Evolutionary conservation across 2,797 vertebrate genomes (phyloP), one percentile per base, ranked within the genome.

Genomic region (Poeciliopsis turneri): DNA sequence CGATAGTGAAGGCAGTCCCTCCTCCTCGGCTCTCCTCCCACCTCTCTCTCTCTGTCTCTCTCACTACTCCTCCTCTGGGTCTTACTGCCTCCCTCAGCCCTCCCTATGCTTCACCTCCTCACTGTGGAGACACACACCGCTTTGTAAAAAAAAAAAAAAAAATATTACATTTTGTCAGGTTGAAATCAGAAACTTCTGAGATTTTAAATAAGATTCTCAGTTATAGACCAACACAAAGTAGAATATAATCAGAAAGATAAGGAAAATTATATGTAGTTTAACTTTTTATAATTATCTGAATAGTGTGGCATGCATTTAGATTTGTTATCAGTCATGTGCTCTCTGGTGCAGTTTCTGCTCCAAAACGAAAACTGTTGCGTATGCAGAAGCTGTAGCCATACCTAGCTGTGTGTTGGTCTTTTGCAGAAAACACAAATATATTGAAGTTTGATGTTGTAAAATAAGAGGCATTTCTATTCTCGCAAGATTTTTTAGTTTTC

Each of bases 61-160:
- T 78, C 73, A 73, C 71, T 84, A 76, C 80, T 88, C 88, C 82
- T 93, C 92, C 93, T 92, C 93, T 91, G 90, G 91, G 92, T 93
- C 90, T 92, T 91, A 92, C 88, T 87, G 90, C 91, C 90, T 92
- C 82, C 59, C 76, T 73, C 72, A 79, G 70, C 80, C 76, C 74
- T 87, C 43, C 76, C 76, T 30, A 20, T 72, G 72, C 78, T 80
- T 79, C 39, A 81, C 47, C 79, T 77, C 78, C 73, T 66, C 74
- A 6, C 53, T 82, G 55, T 86, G 80, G 78, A 53, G 49, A 13
- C 49, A 5, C 49, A 23, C 1, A 11, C 39, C 4, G 12, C 68
- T 43, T 45, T 28, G 41, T 25, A 68, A 39, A 9, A 28, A 53
- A 39, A 9, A 13, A 6, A 20, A 51, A 23, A 51, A 0, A 49